Evolutionary conservation across 2,888 invertebrate species (phyloP).

Genomic region (Emmelina monodactyla): DNA sequence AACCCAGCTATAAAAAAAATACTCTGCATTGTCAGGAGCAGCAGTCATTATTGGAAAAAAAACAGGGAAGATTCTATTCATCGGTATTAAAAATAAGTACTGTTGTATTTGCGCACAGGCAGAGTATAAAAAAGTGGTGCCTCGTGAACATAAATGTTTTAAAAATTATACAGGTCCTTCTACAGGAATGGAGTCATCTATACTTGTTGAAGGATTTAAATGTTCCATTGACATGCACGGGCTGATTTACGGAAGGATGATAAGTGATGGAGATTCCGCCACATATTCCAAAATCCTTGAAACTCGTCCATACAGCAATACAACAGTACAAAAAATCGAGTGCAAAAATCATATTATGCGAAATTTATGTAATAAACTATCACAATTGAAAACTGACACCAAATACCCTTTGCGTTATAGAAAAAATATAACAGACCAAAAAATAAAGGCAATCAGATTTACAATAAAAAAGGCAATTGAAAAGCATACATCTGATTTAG

Average conservation of each 20-base stretch:
- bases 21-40: slow-evolving; percentile 1
- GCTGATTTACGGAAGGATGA: slow-evolving; percentile 3
- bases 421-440: slow-evolving; percentile 4
- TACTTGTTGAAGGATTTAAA: slow-evolving; percentile 8
- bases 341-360: slow-evolving; percentile 2
- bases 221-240: slow-evolving; percentile 5
- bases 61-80: slow-evolving; percentile 1
- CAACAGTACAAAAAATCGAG: slow-evolving; percentile 1
- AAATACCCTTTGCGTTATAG: slow-evolving; percentile 5
- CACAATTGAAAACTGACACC: slow-evolving; percentile 4
- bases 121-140: background rate
- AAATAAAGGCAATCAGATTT: background rate
- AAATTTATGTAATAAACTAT: slow-evolving; percentile 1
- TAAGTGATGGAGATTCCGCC: slow-evolving; percentile 6
- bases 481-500: slow-evolving; percentile 4
- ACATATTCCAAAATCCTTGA: slow-evolving; percentile 6
- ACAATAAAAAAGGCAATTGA: slow-evolving; percentile 1
- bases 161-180: slow-evolving; percentile 8
- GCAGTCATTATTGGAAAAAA: slow-evolving; percentile 12
- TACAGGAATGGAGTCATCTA: slow-evolving; percentile 4
- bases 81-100: slow-evolving; percentile 9
- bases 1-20: slow-evolving; percentile 13
- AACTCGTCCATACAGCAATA: slow-evolving; percentile 7
- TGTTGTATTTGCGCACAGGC: slow-evolving; percentile 6
- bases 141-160: slow-evolving; percentile 4